These are phyloP conservation scores for Proisotoma minuta DNA, from an alignment of 2,888 invertebrate genomes.

Conservation along the genomic window DNA sequence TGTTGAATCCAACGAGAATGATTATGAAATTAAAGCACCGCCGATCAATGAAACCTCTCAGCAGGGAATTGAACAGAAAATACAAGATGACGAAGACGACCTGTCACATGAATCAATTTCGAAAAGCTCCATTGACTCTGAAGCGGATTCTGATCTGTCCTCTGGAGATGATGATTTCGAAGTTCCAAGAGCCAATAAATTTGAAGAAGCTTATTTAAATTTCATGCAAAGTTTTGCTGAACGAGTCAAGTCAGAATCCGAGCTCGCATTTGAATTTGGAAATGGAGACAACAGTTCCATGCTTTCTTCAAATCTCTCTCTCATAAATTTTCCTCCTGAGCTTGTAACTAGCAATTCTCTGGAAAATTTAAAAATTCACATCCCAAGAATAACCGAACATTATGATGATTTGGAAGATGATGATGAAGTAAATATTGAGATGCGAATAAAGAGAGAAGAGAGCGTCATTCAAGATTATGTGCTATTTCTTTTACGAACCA, in stretches of 20 bases:
- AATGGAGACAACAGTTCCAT: background rate
- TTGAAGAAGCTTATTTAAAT: background rate
- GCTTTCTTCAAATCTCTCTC: background rate
- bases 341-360: background rate
- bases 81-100: too few relatives aligned
- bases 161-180: background rate
- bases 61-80: background rate
- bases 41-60: background rate
- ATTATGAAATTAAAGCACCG: background rate
- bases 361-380: background rate
- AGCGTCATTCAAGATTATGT: slow-evolving; percentile 7
- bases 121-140: background rate
- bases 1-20: too few relatives aligned
- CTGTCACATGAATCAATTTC: background rate
- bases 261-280: background rate
- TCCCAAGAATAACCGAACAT: background rate
- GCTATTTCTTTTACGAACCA: slow-evolving; percentile 7
- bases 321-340: background rate
- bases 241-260: background rate
- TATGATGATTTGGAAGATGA: background rate
- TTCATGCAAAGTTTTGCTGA: background rate
- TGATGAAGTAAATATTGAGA: background rate
- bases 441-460: slow-evolving; percentile 6
- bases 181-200: slow-evolving; percentile 6
- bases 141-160: background rate